Base-by-base conservation (phyloP, 2,888 invertebrate species). In the Entomobrya multifasciata region DNA sequence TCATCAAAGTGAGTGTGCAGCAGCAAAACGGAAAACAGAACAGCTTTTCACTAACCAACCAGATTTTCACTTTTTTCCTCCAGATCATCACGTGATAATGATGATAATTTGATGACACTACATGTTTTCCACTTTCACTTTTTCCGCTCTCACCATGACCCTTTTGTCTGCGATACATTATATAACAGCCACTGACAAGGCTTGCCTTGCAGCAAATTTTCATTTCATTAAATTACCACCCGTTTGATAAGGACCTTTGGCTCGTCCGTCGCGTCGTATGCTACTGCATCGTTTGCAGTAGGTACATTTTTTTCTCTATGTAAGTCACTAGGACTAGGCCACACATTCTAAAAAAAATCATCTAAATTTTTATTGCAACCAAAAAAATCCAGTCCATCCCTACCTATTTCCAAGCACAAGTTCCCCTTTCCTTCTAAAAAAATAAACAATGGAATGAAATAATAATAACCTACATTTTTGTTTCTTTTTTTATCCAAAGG, bases 81-180 rank as follows among this genome's bases (percentile, higher is more conserved):
- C 27, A 30, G 47, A 44, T 47, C 36, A 36, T 8, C 36, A 36
- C 36, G 36, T 6, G 60, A 10, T 41, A 41, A 57, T 57, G 67
- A 81, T 20, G 55, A 57, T 81, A 44, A 70, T 67, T 81, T 67
- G 67, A 67, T 81, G 57, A 22, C 47, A 36, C 55, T 55, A 52
- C 25, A 52, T 52, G 30, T 52, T 52, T 74, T 52, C 55, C 52
- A 4, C 20, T 72, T n/a, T 20, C 2, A 36, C 27, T 36, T 44
- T 27, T 74, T 74, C 1, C 13, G 11, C 57, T 60, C 6, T 60
- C 27, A 27, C 25, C 27, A 13, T 25, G 20, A 11, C 22, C 57
- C 11, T 57, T 25, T 57, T 57, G 4, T 36, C 36, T 6, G 36
- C 36, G 8, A 36, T 8, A 36, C 36, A 36, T 36, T 4, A 4